Evolutionary conservation across 2,797 vertebrate genomes (phyloP), one percentile per base, ranked within the genome.

Genomic region (Telmatherina bonti): DNA sequence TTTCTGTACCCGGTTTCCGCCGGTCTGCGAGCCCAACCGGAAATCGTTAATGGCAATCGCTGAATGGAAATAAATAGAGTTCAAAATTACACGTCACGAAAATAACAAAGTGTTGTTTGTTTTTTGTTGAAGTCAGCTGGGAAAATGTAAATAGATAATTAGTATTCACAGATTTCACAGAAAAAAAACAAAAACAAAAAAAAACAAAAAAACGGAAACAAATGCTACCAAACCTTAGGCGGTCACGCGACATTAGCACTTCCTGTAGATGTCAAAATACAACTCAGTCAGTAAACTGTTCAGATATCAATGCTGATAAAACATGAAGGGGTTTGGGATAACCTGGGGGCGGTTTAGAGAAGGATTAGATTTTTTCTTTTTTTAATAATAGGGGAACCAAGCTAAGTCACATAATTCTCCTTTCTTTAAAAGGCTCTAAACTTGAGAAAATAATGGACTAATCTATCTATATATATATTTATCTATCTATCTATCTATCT

Each of bases 201-300:
- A 27, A 53, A 2, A 13, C n/a, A 13, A 51, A 27, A 53, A 2
- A 13, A 27, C 4, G 38, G 38, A 18, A 2, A 29, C 16, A 27
- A 0, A 45, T n/a, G 20, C 82, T 78, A 85, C 84, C 77, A 76
- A 70, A 70, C 51, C 29, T 60, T 72, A 26, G 61, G 12, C 51
- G 47, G 79, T 86, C 81, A 89, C 71, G 84, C 69, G 81, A 82
- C 84, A 7, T 0, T 1, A 0, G 7, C n/a, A 61, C 56, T 84
- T 87, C 79, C 79, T 3, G 0, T 4, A 0, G 0, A 12, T 74
- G 74, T 78, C 86, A 90, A 62, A 90, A 82, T 88, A 90, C 75
- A 83, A 0, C 18, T 1, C 0, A 4, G 3, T 8, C 20, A 24
- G 5, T 10, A 18, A 15, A 4, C 4, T 15, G 36, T 38, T 13